These are phyloP conservation scores for Bombus breviceps DNA, from an alignment of 1,140 invertebrate genomes.

Conservation along the genomic window DNA sequence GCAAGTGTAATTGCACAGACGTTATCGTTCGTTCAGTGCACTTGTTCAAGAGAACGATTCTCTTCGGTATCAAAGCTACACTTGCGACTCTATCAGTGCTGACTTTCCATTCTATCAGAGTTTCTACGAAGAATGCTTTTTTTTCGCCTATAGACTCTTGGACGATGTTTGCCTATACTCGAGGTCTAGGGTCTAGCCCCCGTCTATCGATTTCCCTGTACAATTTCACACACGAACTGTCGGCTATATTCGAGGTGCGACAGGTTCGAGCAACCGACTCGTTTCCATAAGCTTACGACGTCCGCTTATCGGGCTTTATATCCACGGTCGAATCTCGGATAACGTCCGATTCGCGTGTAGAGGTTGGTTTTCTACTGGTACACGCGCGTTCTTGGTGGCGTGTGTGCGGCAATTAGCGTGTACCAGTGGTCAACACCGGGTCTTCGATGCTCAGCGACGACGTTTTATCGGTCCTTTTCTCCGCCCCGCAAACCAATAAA, in stretches of 20 bases:
- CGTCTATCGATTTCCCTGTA: background rate
- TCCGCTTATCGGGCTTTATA: conserved; percentile 68
- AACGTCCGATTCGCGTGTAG: conserved; percentile 68
- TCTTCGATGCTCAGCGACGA: background rate
- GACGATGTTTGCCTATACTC: background rate
- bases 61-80: background rate
- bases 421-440: conserved; percentile 1
- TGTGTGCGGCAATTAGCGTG: conserved; percentile 66
- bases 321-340: conserved; percentile 70
- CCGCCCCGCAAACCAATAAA: conserved; percentile 13
- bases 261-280: background rate
- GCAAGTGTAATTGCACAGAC: conserved; percentile 34
- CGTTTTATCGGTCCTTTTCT: conserved; percentile 15
- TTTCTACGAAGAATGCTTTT: too few relatives aligned
- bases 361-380: conserved; percentile 33
- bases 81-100: too few relatives aligned
- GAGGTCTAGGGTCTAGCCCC: background rate
- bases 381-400: conserved; percentile 36
- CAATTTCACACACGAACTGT: background rate
- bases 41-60: background rate
- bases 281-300: conserved; percentile 44
- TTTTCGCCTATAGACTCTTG: too few relatives aligned
- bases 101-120: too few relatives aligned
- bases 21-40: background rate
- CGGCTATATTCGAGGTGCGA: background rate